Base-by-base conservation (phyloP, 2,888 invertebrate species). In the Callinectes sapidus region DNA sequence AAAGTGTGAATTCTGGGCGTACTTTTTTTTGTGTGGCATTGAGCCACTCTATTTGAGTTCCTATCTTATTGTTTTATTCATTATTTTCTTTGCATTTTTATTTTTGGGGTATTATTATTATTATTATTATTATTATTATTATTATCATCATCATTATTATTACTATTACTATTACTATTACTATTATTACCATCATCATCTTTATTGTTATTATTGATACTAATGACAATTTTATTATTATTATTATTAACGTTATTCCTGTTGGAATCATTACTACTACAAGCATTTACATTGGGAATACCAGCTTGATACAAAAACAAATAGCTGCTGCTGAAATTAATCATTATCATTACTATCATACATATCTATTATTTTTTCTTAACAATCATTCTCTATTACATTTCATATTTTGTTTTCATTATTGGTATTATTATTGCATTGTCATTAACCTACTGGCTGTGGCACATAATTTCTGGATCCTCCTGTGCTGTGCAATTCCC, bases 81-180 rank as follows among this genome's bases (percentile, higher is more conserved):
- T 28, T 28, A 35, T 28, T 54, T 6, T 89, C 28, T 10, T 54
- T 32, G 32, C 35, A 54, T 54, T 88, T 61, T 28, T 54, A 28
- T 28, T 54, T 61, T 28, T 39, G 39, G n/a, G n/a, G n/a, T n/a
- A n/a, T 39, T 39, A 39, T 39, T 39, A 39, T 39, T 39, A 39
- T 39, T 39, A 39, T 39, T 39, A 39, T 39, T 39, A 39, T 42
- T 88, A n/a, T 54, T 88, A 54, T 88, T 88, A 55, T 88, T 88
- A 42, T 88, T 28, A 88, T 54, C 32, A 85, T 85, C 32, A 85
- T 85, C 32, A 87, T 87, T 87, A 87, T 87, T 87, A 42, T 35
- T 87, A 48, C 42, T 87, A 39, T 87, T 35, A 87, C 1, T 87
- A 48, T 39, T 86, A 42, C 42, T 39, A 86, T 39, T 39, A 86